A percentile compares a stretch with the other conserved stretches of the same genome.
phyloP scores from a whole-genome alignment of 2,888 invertebrate genomes.

The Sipha maydis region DNA sequence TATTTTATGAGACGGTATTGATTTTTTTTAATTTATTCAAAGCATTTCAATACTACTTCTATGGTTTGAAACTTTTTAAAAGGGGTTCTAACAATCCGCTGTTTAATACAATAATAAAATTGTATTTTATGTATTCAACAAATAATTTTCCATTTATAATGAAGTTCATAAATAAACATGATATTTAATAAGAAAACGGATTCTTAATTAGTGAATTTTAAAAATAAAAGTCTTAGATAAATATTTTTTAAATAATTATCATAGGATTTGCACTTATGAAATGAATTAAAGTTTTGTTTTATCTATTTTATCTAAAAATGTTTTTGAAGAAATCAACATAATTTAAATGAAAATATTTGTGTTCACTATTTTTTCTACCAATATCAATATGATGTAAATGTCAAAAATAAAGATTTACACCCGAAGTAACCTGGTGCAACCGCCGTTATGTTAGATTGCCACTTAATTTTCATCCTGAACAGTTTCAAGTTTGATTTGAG shows the following conservation, averaged over 20 bases:
- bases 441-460: slow-evolving; percentile 21
- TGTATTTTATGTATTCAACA: slow-evolving; percentile 36
- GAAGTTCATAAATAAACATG: slow-evolving; percentile 51
- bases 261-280: background rate
- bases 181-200: slow-evolving; percentile 48
- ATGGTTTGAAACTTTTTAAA: slow-evolving; percentile 53
- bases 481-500: slow-evolving; percentile 40
- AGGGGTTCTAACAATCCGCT: slow-evolving; percentile 45
- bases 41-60: slow-evolving; percentile 52
- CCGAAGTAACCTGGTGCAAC: background rate
- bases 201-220: slow-evolving; percentile 35
- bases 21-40: slow-evolving; percentile 58
- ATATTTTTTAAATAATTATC: slow-evolving; percentile 26
- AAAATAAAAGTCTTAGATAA: slow-evolving; percentile 27
- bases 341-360: background rate
- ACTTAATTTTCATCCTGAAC: slow-evolving; percentile 34
- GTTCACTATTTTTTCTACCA: too few relatives aligned
- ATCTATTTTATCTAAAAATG: slow-evolving; percentile 23
- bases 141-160: slow-evolving; percentile 55
- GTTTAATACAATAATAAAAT: slow-evolving; percentile 49
- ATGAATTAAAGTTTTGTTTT: background rate
- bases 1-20: slow-evolving; percentile 60
- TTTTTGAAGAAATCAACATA: background rate
- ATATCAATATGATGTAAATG: background rate
- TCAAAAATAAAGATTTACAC: background rate